phyloP scores from a whole-genome alignment of 2,113 vertebrate species.

The Excalfactoria chinensis region DNA sequence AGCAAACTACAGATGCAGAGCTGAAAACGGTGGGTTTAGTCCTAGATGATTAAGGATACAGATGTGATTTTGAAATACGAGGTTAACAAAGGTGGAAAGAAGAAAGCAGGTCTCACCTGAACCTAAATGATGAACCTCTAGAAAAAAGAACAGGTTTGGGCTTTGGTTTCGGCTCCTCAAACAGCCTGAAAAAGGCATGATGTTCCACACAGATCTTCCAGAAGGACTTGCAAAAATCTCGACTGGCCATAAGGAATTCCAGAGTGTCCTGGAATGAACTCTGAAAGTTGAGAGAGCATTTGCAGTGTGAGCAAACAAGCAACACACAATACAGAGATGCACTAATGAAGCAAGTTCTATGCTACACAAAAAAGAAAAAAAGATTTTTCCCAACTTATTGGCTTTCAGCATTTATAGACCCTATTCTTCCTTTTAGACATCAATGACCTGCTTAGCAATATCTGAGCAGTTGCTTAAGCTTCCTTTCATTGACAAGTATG shows the following conservation, averaged over 20 bases:
- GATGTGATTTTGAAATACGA: not conserved
- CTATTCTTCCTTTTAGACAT: not conserved
- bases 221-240: constrained; percentile 97
- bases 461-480: not conserved
- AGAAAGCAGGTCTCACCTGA: constrained; percentile 83
- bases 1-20: not conserved
- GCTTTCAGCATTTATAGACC: not conserved
- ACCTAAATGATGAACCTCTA: constrained; percentile 96
- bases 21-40: not conserved
- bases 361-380: not conserved
- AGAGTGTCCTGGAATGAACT: constrained; percentile 94
- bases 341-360: fast-evolving
- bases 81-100: not conserved
- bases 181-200: constrained; percentile 98
- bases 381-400: fast-evolving
- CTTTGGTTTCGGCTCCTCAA: constrained; percentile 96
- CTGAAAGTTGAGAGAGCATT: constrained; percentile 69
- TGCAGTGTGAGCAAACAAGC: not conserved
- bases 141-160: constrained; percentile 95
- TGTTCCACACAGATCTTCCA: constrained; percentile 99
- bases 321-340: not conserved
- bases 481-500: not conserved
- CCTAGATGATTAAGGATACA: not conserved
- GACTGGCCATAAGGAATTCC: constrained; percentile 96
- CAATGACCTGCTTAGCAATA: not conserved